These are phyloP conservation scores for Tetanocera ferruginea DNA, from an alignment of 2,888 invertebrate species.

Conservation along the genomic window DNA sequence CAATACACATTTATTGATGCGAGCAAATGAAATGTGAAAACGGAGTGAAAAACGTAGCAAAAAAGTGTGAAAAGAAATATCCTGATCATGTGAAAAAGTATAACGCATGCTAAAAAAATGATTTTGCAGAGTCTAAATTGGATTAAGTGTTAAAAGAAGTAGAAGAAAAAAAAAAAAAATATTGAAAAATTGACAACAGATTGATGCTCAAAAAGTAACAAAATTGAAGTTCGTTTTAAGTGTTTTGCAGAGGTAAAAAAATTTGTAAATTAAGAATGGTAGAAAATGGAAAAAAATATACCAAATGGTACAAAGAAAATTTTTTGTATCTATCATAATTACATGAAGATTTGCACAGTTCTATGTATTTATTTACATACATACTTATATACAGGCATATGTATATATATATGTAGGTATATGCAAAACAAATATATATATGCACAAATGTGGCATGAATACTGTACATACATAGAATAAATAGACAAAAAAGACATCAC, in stretches of 20 bases:
- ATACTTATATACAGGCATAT: background rate
- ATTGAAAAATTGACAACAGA: background rate
- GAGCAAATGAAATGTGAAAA: constrained; percentile 28
- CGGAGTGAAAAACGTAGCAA: constrained; percentile 20
- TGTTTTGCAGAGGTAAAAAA: background rate
- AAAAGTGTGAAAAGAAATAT: background rate
- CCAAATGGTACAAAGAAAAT: constrained; percentile 11
- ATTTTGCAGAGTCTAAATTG: background rate
- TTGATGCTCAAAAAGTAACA: background rate
- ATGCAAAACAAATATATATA: constrained; percentile 3
- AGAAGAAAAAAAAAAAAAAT: background rate
- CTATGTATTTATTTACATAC: constrained; percentile 1
- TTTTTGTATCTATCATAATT: constrained; percentile 43
- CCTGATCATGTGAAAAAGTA: background rate
- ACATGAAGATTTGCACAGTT: constrained; percentile 32
- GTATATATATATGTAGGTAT: background rate
- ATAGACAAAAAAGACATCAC: constrained; percentile 33
- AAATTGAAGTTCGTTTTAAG: background rate
- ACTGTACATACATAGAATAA: background rate
- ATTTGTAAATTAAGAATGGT: background rate
- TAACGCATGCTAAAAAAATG: background rate
- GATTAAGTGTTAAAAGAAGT: background rate
- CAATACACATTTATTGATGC: constrained; percentile 36
- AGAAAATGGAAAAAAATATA: background rate
- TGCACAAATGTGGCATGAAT: constrained; percentile 10